Evolutionary conservation across 2,888 invertebrate species (phyloP).

Genomic region (Nasonia oneida): DNA sequence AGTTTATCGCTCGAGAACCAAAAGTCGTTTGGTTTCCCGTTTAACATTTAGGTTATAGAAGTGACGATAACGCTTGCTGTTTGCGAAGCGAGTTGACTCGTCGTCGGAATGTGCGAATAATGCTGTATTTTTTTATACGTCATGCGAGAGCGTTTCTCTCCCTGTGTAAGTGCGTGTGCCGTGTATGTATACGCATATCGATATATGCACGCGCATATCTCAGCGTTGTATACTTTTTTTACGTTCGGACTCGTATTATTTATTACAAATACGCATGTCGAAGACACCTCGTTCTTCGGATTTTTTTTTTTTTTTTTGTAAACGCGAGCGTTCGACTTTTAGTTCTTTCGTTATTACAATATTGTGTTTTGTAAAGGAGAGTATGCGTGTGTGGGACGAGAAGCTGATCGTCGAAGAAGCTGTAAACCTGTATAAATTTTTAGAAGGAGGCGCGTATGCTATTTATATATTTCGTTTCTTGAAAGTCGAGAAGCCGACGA

Average conservation of each 20-base stretch:
- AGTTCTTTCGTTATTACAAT: neutral
- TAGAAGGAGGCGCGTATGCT: constrained; percentile 18
- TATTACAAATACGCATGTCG: constrained; percentile 17
- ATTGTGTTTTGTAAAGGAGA: neutral
- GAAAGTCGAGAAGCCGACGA: neutral
- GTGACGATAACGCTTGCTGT: constrained; percentile 21
- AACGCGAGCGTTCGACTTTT: neutral
- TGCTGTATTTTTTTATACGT: constrained; percentile 54
- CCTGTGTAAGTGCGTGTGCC: neutral
- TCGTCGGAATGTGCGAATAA: constrained; percentile 30
- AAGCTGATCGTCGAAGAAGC: neutral
- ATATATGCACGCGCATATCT: neutral
- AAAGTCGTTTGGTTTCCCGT: neutral
- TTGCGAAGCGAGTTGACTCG: constrained; percentile 11
- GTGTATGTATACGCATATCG: neutral
- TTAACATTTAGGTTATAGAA: constrained; percentile 10
- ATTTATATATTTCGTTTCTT: constrained; percentile 58
- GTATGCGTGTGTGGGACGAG: neutral
- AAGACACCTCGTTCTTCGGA: neutral
- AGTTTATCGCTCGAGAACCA: constrained; percentile 4
- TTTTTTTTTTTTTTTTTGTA: constrained; percentile 16
- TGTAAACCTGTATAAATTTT: constrained; percentile 26
- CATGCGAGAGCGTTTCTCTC: neutral
- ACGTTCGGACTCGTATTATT: neutral
- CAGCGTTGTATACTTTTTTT: neutral